Conservation (phyloP, 2,797 vertebrate genomes). For the Paratrypauchen microcephalus region DNA sequence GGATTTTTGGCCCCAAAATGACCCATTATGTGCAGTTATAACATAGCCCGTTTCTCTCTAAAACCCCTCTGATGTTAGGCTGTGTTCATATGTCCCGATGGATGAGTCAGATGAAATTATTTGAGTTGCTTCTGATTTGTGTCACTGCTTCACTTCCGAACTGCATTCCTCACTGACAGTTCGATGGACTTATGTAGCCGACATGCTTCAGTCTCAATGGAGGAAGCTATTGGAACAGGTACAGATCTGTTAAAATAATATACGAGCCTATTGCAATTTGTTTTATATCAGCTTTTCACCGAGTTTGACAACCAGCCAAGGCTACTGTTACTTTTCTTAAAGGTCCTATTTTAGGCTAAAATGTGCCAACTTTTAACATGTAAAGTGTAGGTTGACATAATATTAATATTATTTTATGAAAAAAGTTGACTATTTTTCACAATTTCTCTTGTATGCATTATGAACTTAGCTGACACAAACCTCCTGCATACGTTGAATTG, state of each 20-base stretch:
- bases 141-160: constrained; percentile 19
- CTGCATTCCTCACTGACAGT: constrained; percentile 30
- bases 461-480: no score
- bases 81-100: not conserved
- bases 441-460: no score
- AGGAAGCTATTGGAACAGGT: constrained; percentile 47
- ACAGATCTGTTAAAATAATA: not conserved
- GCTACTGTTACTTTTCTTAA: no score
- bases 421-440: no score
- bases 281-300: no score
- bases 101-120: constrained; percentile 10
- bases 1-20: constrained; percentile 6
- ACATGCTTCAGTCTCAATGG: constrained; percentile 37
- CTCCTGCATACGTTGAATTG: no score
- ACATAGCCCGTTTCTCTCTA: not conserved
- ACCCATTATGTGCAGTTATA: constrained; percentile 11
- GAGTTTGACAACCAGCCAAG: no score
- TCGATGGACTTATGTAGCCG: constrained; percentile 35
- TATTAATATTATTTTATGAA: no score
- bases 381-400: no score
- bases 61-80: not conserved
- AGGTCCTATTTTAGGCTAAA: no score
- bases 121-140: constrained; percentile 19
- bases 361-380: no score
- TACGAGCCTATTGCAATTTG: not conserved